Evolutionary conservation across 1,140 invertebrate genomes (phyloP), one percentile per base, ranked within the genome.

Genomic region (Magallana ariakensis): DNA sequence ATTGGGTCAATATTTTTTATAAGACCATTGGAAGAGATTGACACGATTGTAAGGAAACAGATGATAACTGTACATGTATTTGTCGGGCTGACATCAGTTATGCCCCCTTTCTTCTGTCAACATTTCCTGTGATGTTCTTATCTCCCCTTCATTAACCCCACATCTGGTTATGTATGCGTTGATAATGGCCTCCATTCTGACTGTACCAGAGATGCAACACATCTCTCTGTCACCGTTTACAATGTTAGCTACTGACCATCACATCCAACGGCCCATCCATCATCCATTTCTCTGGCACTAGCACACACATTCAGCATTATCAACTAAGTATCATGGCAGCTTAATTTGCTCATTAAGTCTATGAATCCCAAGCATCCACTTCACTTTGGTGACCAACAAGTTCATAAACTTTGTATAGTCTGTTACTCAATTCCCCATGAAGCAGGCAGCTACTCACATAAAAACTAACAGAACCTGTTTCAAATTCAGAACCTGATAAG

Each of bases 311-410:
- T 10, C 62, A 70, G 62, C 62, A 70, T 19, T 26, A 70, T 70
- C 62, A 70, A 62, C 16, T 62, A 62, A 70, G 62, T 70, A 70
- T 70, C 22, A 70, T 70, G 62, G n/a, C 62, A 70, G 62, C n/a
- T 70, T 26, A 70, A 62, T 62, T 62, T 62, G 58, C 58, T 62
- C 58, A 62, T 62, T 62, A 62, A 62, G 15, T 62, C 58, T 62
- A 16, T 16, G 4, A 16, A 62, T n/a, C 58, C 58, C 58, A 62
- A 62, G 15, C 58, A n/a, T n/a, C 58, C 58, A 62, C 58, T 62
- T 62, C 8, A 62, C 19, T 62, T 62, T 16, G 62, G 26, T 70
- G 62, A 70, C 62, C 62, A 70, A 70, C 62, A 70, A 46, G 58
- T 62, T 62, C 58, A 62, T 22, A 70, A 19, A 70, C 62, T 70